phyloP scores from a whole-genome alignment of 2,113 vertebrate genomes.

The Miniopterus natalensis region DNA sequence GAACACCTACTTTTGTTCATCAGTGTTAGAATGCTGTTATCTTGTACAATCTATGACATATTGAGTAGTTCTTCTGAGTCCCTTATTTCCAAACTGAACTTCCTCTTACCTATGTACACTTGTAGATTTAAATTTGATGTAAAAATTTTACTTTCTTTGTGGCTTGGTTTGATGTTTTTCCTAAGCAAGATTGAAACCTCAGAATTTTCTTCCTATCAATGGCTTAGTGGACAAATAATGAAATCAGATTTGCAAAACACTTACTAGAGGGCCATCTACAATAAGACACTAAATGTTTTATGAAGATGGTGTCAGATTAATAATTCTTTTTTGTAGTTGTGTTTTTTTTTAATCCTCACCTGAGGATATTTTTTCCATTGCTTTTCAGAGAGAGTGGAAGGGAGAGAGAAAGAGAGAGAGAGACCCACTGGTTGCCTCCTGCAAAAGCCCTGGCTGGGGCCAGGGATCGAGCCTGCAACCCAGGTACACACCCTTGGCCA shows the following conservation, averaged over 20 bases:
- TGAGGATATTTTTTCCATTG: no score
- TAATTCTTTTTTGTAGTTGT: background rate
- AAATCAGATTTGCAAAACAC: background rate
- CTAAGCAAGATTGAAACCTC: background rate
- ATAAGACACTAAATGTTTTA: background rate
- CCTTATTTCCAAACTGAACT: background rate
- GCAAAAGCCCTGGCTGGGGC: no score
- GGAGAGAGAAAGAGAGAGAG: no score
- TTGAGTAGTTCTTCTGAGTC: background rate
- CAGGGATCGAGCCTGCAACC: no score
- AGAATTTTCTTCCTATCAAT: background rate
- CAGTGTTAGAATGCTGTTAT: background rate
- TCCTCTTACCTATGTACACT: background rate
- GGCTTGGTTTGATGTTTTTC: background rate
- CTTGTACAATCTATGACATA: background rate
- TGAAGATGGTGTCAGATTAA: background rate
- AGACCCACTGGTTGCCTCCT: no score
- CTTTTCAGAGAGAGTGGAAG: no score
- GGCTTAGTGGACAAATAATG: background rate
- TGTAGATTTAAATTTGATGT: constrained; percentile 1
- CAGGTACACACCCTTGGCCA: no score
- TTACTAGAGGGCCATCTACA: background rate
- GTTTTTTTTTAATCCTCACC: no score
- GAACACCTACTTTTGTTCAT: constrained; percentile 24
- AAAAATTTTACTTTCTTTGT: background rate